Evolutionary conservation across 2,888 invertebrate species (phyloP).

Genomic region (Apoda limacodes): DNA sequence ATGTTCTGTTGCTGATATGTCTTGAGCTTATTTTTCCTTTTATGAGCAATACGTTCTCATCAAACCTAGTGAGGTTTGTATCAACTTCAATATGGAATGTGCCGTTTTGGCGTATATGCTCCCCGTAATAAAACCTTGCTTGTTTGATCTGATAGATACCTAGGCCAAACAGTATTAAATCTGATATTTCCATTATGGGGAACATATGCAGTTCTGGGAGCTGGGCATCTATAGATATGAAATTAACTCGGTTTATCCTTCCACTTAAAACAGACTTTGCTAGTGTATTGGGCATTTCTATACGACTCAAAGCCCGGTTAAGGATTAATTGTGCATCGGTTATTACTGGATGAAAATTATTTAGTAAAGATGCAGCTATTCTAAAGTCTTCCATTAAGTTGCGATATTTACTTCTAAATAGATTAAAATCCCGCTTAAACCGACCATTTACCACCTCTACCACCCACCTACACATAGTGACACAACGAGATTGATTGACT

Average conservation of each 20-base stretch:
- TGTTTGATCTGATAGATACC: constrained; percentile 7
- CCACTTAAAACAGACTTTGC: constrained; percentile 7
- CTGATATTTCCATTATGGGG: constrained; percentile 3
- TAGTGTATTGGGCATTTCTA: constrained; percentile 8
- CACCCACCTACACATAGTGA: constrained; percentile 7
- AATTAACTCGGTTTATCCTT: constrained; percentile 1
- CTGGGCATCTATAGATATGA: constrained; percentile 1
- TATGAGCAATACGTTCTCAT: background rate
- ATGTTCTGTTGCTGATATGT: constrained; percentile 1
- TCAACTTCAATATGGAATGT: background rate
- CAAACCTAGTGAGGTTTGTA: background rate
- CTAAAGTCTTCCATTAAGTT: constrained; percentile 9
- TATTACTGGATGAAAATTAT: constrained; percentile 9
- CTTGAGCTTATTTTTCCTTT: constrained; percentile 6
- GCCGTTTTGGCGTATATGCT: constrained; percentile 9
- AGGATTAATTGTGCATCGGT: constrained; percentile 5
- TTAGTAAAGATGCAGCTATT: constrained; percentile 10
- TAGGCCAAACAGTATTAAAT: constrained; percentile 3
- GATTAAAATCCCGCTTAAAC: constrained; percentile 11
- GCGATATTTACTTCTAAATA: constrained; percentile 5
- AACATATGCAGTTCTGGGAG: constrained; percentile 2
- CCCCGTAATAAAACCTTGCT: constrained; percentile 5
- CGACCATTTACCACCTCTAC: constrained; percentile 11
- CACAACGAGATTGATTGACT: constrained; percentile 6
- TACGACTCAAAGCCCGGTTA: constrained; percentile 1